These are phyloP conservation scores for Melanocharis versteri DNA, from an alignment of 2,113 vertebrate species.

Conservation along the genomic window DNA sequence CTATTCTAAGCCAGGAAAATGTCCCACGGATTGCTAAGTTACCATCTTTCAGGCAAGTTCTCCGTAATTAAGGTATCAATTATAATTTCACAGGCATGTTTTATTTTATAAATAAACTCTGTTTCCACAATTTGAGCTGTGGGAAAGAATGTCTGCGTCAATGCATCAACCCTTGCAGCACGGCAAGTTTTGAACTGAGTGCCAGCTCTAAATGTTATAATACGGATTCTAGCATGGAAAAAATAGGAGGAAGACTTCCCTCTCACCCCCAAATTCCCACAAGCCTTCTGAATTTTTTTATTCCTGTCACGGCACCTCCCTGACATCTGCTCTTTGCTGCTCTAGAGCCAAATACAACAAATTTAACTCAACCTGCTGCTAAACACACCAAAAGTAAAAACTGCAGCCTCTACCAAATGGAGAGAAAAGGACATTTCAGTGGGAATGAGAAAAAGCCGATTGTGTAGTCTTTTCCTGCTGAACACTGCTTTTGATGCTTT, in stretches of 20 bases:
- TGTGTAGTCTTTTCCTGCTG: background rate
- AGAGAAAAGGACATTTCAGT: background rate
- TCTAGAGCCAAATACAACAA: slow-evolving; percentile 47
- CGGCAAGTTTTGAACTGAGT: background rate
- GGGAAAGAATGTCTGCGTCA: slow-evolving; percentile 35
- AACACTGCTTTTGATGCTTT: background rate
- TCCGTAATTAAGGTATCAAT: slow-evolving; percentile 42
- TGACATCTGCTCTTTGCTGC: slow-evolving; percentile 48
- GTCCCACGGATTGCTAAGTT: background rate
- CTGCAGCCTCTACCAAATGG: background rate
- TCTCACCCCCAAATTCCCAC: slow-evolving; percentile 3
- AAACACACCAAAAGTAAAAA: slow-evolving; percentile 34
- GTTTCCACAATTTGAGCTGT: slow-evolving; percentile 16
- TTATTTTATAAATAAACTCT: slow-evolving; percentile 51
- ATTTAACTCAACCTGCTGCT: slow-evolving; percentile 40
- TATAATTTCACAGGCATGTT: slow-evolving; percentile 36
- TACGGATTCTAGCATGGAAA: background rate
- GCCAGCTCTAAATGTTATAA: background rate
- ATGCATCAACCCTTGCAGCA: background rate
- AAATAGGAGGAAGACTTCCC: slow-evolving; percentile 4
- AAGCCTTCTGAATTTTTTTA: slow-evolving; percentile 32
- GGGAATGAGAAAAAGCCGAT: background rate
- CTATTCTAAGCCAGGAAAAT: slow-evolving; percentile 12
- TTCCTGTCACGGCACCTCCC: slow-evolving; percentile 34
- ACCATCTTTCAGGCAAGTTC: slow-evolving; percentile 1